phyloP scores from a whole-genome alignment of 2,113 vertebrate species.

The Aegotheles bennettii region DNA sequence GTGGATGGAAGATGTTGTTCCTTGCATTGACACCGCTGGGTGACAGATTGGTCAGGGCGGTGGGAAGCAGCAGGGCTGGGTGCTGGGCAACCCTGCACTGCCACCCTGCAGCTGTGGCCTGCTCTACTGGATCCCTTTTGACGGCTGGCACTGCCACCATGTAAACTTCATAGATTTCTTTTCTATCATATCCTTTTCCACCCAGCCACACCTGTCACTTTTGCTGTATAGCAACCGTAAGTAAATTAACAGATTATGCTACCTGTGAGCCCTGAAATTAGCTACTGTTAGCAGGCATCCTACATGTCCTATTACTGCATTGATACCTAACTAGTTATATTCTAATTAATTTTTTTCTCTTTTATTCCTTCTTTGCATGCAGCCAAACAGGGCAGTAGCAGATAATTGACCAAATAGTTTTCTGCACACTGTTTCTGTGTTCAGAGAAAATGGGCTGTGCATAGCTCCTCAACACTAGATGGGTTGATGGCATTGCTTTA shows the following conservation, averaged over 20 bases:
- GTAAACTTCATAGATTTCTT: background rate
- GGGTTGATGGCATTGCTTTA: background rate
- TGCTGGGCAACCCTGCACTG: background rate
- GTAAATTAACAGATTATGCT: background rate
- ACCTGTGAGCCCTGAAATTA: background rate
- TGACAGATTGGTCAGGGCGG: rapidly evolving
- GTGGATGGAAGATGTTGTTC: background rate
- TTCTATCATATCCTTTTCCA: background rate
- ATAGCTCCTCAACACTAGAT: background rate
- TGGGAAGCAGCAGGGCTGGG: background rate
- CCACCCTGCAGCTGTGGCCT: background rate
- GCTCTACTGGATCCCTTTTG: background rate
- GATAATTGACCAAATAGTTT: background rate
- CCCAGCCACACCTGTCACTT: background rate
- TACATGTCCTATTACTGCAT: background rate
- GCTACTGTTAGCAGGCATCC: background rate
- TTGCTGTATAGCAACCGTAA: background rate
- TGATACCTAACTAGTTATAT: background rate
- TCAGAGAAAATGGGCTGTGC: background rate
- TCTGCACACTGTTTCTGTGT: background rate
- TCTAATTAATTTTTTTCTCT: background rate
- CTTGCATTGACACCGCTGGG: background rate
- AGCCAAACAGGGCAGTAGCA: background rate
- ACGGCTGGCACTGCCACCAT: rapidly evolving
- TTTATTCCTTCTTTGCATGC: background rate